A percentile compares a stretch with the other conserved stretches of the same genome.
phyloP scores from a whole-genome alignment of 2,797 vertebrate genomes.

The Aplochiton taeniatus region DNA sequence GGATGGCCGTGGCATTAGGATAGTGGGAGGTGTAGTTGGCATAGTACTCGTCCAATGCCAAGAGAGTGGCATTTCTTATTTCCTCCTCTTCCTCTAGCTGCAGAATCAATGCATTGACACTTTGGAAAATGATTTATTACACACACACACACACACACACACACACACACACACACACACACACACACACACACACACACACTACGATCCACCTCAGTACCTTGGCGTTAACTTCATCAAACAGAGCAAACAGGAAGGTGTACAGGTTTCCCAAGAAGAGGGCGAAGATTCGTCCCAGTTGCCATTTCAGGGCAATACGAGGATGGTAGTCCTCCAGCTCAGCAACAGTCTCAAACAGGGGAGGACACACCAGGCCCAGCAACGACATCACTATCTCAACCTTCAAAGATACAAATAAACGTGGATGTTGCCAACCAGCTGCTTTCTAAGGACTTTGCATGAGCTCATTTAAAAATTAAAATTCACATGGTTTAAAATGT shows the following conservation, averaged over 20 bases:
- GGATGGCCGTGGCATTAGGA: slow-evolving; percentile 69
- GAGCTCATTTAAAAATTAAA: too few species aligned
- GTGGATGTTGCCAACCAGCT: too few species aligned
- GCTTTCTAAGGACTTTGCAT: too few species aligned
- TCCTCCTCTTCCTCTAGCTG: slow-evolving; percentile 85
- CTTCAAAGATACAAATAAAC: slow-evolving; percentile 57
- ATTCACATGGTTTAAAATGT: too few species aligned
- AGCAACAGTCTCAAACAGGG: slow-evolving; percentile 92
- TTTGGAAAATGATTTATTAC: neutral
- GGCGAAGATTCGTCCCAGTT: slow-evolving; percentile 92
- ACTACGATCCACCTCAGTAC: slow-evolving; percentile 62
- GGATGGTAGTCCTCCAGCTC: slow-evolving; percentile 94
- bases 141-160: neutral
- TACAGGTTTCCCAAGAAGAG: slow-evolving; percentile 99
- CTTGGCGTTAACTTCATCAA: slow-evolving; percentile 93
- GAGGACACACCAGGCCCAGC: slow-evolving; percentile 93
- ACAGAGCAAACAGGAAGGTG: slow-evolving; percentile 92
- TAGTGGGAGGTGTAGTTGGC: slow-evolving; percentile 72
- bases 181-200: neutral
- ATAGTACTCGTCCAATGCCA: slow-evolving; percentile 77
- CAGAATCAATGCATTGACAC: slow-evolving; percentile 17
- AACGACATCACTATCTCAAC: slow-evolving; percentile 98
- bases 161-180: neutral
- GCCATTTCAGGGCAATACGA: slow-evolving; percentile 94
- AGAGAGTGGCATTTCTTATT: slow-evolving; percentile 86